Evolutionary conservation across 2,113 vertebrate genomes (phyloP), one percentile per base, ranked within the genome.

Genomic region (Arizona elegans): DNA sequence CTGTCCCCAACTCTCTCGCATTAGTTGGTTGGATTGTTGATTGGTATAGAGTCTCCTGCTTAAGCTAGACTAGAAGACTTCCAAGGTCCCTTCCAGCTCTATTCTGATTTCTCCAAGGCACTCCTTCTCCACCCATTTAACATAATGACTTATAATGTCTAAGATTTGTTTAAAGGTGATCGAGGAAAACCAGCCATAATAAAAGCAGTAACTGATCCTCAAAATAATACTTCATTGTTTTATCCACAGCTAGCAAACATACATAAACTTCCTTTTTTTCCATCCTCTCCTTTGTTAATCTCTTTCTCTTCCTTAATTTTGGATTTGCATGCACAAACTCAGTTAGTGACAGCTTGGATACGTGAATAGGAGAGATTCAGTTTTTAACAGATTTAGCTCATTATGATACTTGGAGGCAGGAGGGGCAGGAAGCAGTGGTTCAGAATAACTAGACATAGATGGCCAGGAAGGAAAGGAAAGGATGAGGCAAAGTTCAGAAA

Each of bases 241-340:
- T 55, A 88, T 2, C 0, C 38, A 59, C 55, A 33, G 70, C 2
- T 91, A 62, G 33, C 47, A 91, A 92, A 91, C 0, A 91, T 21
- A 90, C 90, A 50, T 5, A 88, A 93, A 92, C 8, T 38, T 91
- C 3, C 62, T n/a, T 70, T 65, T 47, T 23, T 58, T 8, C n/a
- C 15, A 33, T 33, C 6, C n/a, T 15, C 5, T 33, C 70, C n/a
- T 75, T 75, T 38, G 8, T 81, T 38, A 38, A 21, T 3, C 17
- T 81, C 15, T 81, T 81, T 81, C 33, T 81, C n/a, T 81, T 81
- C 5, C 53, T 96, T 91, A 95, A 93, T 89, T 93, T 94, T 38
- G 21, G 88, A 24, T 89, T 55, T 1, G 1, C 70, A 5, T 26
- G 62, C 62, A 65, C 62, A 29, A 65, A 65, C 62, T 65, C 10